Conservation (phyloP, 2,888 invertebrate species). For the Phalera bucephala region DNA sequence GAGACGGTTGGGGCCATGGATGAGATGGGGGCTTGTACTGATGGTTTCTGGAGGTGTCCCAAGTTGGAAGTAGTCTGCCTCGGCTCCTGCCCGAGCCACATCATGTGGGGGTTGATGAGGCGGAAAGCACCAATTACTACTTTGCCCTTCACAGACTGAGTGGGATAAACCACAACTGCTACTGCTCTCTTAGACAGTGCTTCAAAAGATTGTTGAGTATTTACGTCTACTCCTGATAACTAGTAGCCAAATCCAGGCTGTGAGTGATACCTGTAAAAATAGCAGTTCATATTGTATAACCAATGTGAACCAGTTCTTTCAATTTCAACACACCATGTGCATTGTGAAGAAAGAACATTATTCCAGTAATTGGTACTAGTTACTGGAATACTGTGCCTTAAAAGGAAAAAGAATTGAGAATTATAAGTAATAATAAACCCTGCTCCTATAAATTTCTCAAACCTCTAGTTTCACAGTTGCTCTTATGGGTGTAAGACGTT, state of each 20-base stretch:
- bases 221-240: constrained; percentile 99
- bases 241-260: constrained; percentile 99
- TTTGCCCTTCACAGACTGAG: constrained; percentile 99
- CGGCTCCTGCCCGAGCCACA: constrained; percentile 99
- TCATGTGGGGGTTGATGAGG: constrained; percentile 99
- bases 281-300: no score
- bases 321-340: no score
- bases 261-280: constrained; percentile 91
- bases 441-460: no score
- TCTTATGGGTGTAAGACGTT: no score
- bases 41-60: constrained; percentile 99
- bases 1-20: constrained; percentile 99
- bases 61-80: constrained; percentile 99
- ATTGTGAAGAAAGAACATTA: no score
- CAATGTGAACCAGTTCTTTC: no score
- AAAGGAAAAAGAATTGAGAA: no score
- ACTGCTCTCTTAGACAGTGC: constrained; percentile 98
- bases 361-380: no score
- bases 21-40: constrained; percentile 99
- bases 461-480: no score
- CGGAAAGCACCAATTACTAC: constrained; percentile 99
- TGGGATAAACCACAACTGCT: constrained; percentile 99
- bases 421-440: no score
- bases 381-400: no score
- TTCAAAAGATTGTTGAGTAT: constrained; percentile 99